Conservation (phyloP, 2,888 invertebrate species). For the Megastigmus dorsalis region DNA sequence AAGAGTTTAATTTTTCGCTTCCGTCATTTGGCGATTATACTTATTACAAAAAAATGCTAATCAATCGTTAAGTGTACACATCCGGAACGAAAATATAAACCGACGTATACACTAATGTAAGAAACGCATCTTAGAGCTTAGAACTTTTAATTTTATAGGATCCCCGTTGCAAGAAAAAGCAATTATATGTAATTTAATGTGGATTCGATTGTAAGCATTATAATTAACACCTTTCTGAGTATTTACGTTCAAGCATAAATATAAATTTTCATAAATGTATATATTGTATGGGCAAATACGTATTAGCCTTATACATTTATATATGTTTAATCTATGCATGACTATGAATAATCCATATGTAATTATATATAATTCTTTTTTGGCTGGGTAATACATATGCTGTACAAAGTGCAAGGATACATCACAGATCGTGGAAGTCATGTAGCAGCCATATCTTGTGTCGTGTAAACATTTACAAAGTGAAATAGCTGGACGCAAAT, state of each 20-base stretch:
- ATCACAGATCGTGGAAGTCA: constrained; percentile 62
- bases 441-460: constrained; percentile 63
- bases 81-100: constrained; percentile 28
- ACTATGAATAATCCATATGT: constrained; percentile 31
- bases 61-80: constrained; percentile 34
- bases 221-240: not conserved
- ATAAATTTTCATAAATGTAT: not conserved
- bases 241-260: not conserved
- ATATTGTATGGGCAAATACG: not conserved
- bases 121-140: constrained; percentile 45
- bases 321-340: constrained; percentile 1
- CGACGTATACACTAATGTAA: constrained; percentile 26
- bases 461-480: constrained; percentile 42
- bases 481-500: constrained; percentile 42
- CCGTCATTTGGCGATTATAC: constrained; percentile 17
- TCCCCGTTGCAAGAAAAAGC: constrained; percentile 30
- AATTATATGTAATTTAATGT: constrained; percentile 46
- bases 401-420: constrained; percentile 55
- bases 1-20: constrained; percentile 50
- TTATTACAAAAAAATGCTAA: constrained; percentile 32
- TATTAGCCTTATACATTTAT: constrained; percentile 21
- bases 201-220: constrained; percentile 23
- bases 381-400: constrained; percentile 40
- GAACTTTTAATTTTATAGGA: constrained; percentile 50
- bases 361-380: constrained; percentile 50